These are phyloP conservation scores for Hydrozoanthus gracilis DNA, from an alignment of 92 coral and sea anemone genomes.

Conservation along the genomic window DNA sequence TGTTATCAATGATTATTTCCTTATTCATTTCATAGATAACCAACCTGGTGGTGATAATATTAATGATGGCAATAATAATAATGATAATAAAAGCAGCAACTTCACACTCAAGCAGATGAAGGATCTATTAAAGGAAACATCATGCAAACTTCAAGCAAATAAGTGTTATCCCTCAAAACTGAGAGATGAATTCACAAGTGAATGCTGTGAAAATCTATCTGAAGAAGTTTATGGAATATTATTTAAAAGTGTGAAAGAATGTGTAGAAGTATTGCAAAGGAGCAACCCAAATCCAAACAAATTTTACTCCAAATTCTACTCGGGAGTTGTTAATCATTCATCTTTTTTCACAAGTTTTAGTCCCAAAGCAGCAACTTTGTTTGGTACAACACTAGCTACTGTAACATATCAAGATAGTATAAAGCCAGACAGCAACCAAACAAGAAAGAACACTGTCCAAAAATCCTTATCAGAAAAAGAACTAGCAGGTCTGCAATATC, in stretches of 20 bases:
- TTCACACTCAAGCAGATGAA: neutral
- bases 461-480: neutral
- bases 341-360: neutral
- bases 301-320: neutral
- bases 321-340: neutral
- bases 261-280: neutral
- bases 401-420: too few species aligned
- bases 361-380: neutral
- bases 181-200: neutral
- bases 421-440: neutral
- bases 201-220: neutral
- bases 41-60: neutral
- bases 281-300: neutral
- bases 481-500: neutral
- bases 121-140: too few species aligned
- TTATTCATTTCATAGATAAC: neutral
- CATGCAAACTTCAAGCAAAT: too few species aligned
- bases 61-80: neutral
- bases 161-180: too few species aligned
- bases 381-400: neutral
- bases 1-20: too few species aligned
- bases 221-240: neutral
- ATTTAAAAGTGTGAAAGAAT: neutral
- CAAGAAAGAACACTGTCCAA: neutral
- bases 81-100: neutral